Conservation (phyloP, 2,113 vertebrate species). For the Muntiacus muntjak region DNA sequence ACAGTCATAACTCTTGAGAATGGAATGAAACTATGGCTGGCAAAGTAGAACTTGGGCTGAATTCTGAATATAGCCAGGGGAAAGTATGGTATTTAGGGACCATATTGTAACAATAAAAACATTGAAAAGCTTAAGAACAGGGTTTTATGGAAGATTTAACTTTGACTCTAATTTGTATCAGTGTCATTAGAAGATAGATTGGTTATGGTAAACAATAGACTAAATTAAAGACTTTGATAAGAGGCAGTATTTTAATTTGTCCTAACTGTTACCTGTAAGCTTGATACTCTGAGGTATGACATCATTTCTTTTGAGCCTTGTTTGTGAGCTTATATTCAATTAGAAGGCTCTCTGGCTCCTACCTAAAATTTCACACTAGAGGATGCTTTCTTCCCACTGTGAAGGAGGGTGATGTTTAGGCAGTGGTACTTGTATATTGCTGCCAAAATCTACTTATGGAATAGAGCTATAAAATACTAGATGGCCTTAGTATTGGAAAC, state of each 20-base stretch:
- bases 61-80: not conserved
- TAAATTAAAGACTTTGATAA: not conserved
- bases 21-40: not conserved
- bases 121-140: not conserved
- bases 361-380: not conserved
- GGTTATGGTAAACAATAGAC: not conserved
- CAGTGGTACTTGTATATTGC: not conserved
- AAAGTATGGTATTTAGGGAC: not conserved
- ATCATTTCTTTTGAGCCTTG: not conserved
- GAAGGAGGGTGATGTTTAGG: not conserved
- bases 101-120: not conserved
- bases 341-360: not conserved
- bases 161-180: not conserved
- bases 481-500: not conserved
- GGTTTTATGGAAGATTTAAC: not conserved
- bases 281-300: not conserved
- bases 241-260: not conserved
- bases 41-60: not conserved
- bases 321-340: not conserved
- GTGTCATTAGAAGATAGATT: not conserved
- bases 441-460: not conserved
- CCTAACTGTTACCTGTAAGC: not conserved
- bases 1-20: not conserved
- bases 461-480: not conserved
- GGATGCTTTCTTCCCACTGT: not conserved